Evolutionary conservation across 2,797 vertebrate species (phyloP).

Genomic region (Antrozous pallidus): DNA sequence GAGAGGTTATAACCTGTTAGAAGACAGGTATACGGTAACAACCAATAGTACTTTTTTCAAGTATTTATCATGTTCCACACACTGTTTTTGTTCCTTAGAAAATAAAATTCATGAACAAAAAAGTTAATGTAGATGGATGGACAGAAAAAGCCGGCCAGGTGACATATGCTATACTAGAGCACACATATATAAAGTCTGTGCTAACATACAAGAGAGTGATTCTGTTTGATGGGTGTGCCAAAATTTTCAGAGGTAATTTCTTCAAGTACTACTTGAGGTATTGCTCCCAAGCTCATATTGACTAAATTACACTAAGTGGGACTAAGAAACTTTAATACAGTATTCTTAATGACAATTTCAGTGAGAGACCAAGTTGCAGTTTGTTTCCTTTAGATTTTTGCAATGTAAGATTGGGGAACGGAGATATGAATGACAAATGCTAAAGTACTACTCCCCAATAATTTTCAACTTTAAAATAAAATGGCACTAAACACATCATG

Average conservation of each 20-base stretch:
- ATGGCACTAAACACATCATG: not conserved
- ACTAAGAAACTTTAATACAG: not conserved
- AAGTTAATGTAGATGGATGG: not conserved
- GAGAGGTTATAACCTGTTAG: not conserved
- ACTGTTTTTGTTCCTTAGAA: not conserved
- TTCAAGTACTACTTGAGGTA: not conserved
- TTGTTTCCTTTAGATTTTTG: not conserved
- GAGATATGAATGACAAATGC: not conserved
- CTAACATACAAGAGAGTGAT: not conserved
- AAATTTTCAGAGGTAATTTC: not conserved
- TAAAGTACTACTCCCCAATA: not conserved
- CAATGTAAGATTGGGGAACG: not conserved
- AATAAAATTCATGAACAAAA: not conserved
- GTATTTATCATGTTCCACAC: not conserved
- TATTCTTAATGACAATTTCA: not conserved
- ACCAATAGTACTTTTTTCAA: not conserved
- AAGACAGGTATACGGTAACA: not conserved
- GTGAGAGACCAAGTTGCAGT: not conserved
- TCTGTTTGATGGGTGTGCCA: not conserved
- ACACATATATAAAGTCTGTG: not conserved
- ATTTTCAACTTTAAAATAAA: conserved; percentile 1
- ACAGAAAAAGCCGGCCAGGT: not conserved
- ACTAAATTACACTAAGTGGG: not conserved
- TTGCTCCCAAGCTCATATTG: no score
- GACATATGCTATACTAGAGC: not conserved